Base-by-base conservation (phyloP, 1,140 invertebrate genomes). In the Leptinotarsa defecta region DNA sequence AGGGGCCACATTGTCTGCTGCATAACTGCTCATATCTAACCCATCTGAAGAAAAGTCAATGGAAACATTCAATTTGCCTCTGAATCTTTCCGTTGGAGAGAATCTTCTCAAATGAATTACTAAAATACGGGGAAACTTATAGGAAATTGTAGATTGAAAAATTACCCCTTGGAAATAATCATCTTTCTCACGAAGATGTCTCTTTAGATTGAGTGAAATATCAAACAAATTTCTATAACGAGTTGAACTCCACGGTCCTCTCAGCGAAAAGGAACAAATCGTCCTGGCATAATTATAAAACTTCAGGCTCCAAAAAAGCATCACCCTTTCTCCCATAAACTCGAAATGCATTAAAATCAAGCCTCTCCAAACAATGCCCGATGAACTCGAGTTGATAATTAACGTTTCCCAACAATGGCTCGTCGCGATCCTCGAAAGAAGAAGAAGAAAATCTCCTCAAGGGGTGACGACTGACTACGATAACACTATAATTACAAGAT, bases 401-500 rank as follows among this genome's bases (percentile, higher is more conserved):
- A 68, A 68, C 67, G 67, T 43, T 68, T 68, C 67, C 43, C 34
- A 68, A 68, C 67, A 68, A 68, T 43, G 15, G 15, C 43, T 48
- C 24, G 43, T 68, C 34, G 27, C 34, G 52, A 57, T 57, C 52
- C 52, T 57, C n/a, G 17, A 57, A 57, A 57, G 15, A 68, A 68
- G 43, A 68, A 8, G n/a, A 57, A 57, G 15, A 68, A 68, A 68
- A 68, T 68, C 67, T 68, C 43, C 43, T 68, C 49, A 71, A 71
- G 57, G 70, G 70, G 70, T 61, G 70, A 71, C 52, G 48, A 71
- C 49, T 73, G 68, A 72, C 48, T 49, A 71, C 34, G 70, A 76
- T 76, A 65, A 80, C 65, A 63, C 74, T 74, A 78, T 78, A 82
- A 82, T 82, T 82, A 82, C 63, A 79, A 81, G 79, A 81, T 81